phyloP scores from a whole-genome alignment of 2,113 vertebrate genomes.

The Scartelaos histophorus region DNA sequence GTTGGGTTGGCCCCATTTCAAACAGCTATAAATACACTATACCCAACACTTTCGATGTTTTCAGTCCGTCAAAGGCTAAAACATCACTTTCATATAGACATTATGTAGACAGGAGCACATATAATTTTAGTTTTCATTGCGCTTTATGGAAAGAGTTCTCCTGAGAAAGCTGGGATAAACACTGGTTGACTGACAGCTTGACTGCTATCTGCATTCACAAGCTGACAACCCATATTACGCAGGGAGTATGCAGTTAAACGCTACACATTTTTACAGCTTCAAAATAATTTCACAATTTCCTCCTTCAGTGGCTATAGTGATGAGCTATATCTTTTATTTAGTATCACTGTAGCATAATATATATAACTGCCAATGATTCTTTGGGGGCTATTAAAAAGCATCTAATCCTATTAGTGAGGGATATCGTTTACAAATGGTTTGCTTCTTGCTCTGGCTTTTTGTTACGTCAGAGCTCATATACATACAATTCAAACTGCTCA shows the following conservation, averaged over 20 bases:
- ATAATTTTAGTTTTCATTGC: background rate
- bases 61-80: background rate
- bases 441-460: conserved; percentile 28
- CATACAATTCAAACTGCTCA: conserved; percentile 22
- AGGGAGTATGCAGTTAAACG: background rate
- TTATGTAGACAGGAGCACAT: background rate
- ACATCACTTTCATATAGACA: background rate
- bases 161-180: background rate
- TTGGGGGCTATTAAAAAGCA: conserved; percentile 38
- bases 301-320: conserved; percentile 5
- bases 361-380: conserved; percentile 1
- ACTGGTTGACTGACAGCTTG: background rate
- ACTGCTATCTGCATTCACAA: background rate
- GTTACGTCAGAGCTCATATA: conserved; percentile 24
- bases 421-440: conserved; percentile 54
- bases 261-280: conserved; percentile 3
- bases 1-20: background rate
- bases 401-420: conserved; percentile 47
- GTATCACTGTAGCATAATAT: background rate
- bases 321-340: background rate
- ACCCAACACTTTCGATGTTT: background rate
- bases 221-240: background rate
- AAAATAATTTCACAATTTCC: conserved; percentile 7
- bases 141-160: conserved; percentile 5
- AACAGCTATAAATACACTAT: conserved; percentile 6